Conservation (phyloP, 2,888 invertebrate species). For the Caenorhabditis wallacei region DNA sequence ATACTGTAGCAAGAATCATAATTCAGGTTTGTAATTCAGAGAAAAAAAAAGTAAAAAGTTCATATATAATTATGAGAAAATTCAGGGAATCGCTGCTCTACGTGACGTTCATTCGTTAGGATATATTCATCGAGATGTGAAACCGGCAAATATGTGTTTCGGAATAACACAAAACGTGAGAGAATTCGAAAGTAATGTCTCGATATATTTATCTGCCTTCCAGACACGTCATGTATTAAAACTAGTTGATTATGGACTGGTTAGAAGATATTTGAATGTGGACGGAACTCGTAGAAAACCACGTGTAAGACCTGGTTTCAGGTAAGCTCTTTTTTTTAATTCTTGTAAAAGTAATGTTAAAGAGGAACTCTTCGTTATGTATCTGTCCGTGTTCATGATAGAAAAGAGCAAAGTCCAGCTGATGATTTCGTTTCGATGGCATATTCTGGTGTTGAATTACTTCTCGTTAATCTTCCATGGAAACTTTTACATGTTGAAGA, state of each 20-base stretch:
- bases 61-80: background rate
- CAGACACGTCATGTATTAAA: constrained; percentile 68
- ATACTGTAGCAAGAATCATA: constrained; percentile 70
- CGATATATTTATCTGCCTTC: constrained; percentile 7
- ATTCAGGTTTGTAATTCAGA: constrained; percentile 67
- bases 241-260: constrained; percentile 73
- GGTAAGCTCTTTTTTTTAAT: background rate
- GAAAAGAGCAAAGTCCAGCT: constrained; percentile 70
- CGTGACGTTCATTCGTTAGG: constrained; percentile 76
- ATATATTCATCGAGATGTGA: constrained; percentile 77
- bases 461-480: constrained; percentile 73
- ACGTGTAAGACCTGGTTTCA: constrained; percentile 58
- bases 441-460: constrained; percentile 71
- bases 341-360: constrained; percentile 17
- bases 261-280: constrained; percentile 66
- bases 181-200: constrained; percentile 1
- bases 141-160: constrained; percentile 78
- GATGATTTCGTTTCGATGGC: constrained; percentile 73
- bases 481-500: constrained; percentile 57
- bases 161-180: constrained; percentile 72
- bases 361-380: constrained; percentile 80
- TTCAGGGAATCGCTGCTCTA: constrained; percentile 74
- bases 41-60: background rate
- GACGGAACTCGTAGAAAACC: constrained; percentile 67
- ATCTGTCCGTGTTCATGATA: constrained; percentile 72